Evolutionary conservation across 2,888 invertebrate genomes (phyloP).

Genomic region (Polydesmus complanatus): DNA sequence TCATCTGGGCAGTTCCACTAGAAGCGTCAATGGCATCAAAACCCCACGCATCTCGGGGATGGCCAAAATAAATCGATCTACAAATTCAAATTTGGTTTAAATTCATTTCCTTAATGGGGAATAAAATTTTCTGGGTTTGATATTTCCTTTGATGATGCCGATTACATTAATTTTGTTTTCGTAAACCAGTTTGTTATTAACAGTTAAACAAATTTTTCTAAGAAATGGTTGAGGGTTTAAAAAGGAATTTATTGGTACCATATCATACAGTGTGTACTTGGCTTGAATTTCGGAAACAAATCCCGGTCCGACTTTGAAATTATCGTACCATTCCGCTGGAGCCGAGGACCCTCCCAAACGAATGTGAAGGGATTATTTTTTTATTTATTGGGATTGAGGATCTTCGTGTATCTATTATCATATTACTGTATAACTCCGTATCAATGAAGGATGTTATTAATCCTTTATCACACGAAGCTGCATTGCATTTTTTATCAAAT

Average conservation of each 20-base stretch:
- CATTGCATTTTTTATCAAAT: too few relatives aligned
- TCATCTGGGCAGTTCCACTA: constrained; percentile 37
- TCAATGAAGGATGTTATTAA: too few relatives aligned
- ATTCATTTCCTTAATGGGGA: too few relatives aligned
- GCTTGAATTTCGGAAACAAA: not conserved
- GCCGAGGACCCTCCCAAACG: not conserved
- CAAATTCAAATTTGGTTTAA: not conserved
- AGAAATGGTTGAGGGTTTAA: not conserved
- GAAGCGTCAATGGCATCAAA: constrained; percentile 39
- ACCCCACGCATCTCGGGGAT: constrained; percentile 41
- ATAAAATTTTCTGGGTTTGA: constrained; percentile 27
- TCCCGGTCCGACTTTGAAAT: not conserved
- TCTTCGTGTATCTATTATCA: too few relatives aligned
- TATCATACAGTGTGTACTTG: not conserved
- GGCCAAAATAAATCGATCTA: constrained; percentile 38
- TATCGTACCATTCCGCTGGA: not conserved
- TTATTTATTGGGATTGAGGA: too few relatives aligned
- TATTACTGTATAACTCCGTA: too few relatives aligned
- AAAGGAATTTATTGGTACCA: not conserved
- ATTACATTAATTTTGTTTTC: constrained; percentile 28
- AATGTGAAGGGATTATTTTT: too few relatives aligned
- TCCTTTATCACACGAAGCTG: too few relatives aligned
- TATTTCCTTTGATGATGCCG: constrained; percentile 28
- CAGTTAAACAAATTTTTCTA: constrained; percentile 6
- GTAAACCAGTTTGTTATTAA: not conserved